Base-by-base conservation (phyloP, 2,888 invertebrate species). In the Lacanobia wlatinum region DNA sequence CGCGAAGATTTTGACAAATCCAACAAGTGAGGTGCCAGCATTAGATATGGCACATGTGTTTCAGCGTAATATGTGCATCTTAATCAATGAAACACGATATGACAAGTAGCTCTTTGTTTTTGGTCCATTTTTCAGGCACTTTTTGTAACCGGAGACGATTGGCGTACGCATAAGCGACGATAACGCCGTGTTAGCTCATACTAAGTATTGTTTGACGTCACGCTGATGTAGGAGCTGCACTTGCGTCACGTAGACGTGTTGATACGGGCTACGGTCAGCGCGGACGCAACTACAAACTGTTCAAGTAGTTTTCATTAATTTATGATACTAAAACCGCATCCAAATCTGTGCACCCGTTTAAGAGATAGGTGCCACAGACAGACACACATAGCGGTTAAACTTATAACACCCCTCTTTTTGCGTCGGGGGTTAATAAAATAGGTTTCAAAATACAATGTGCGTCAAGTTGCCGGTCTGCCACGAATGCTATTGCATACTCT, bases 111-210 rank as follows among this genome's bases (percentile, higher is more conserved):
- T 66, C 3, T 67, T 63, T 73, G 48, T 73, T 75, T 70, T 84
- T 72, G 75, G 75, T 80, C 67, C 71, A 72, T 70, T 55, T 69
- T 72, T 70, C 56, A 65, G 60, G 70, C 18, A 23, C 18, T 2
- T 12, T 50, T 66, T 8, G 55, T 12, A 38, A 28, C 21, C 3
- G 12, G 52, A 21, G 23, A 28, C 28, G 38, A 2, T 43, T 4
- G 43, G 43, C 12, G 23, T 12, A 18, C 1, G 21, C 7, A 38
- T 43, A 21, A 14, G 43, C 28, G 52, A 43, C 18, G 12, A 4
- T 21, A 28, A 28, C 10, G 48, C 48, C 43, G 43, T 12, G 12
- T 43, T 10, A 43, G 43, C 43, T 9, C 12, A 43, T 12, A 43
- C 10, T 12, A 43, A 2, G 43, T 10, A 6, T 12, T 43, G 14